Base-by-base conservation (phyloP, 2,888 invertebrate genomes). In the Miltochrista miniata region DNA sequence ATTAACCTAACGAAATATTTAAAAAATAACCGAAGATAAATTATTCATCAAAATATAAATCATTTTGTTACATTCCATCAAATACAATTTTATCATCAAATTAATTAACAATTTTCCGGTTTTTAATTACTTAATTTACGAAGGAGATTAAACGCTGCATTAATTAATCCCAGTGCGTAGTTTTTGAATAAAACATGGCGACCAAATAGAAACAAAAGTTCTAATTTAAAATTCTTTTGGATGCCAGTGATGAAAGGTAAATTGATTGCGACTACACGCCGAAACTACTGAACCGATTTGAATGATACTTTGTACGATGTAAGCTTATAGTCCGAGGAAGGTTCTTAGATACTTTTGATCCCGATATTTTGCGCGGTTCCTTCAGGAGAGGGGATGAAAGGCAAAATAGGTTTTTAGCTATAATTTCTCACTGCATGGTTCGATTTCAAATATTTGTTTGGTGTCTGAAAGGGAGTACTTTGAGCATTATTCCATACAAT, bases 221-320 rank as follows among this genome's bases (percentile, higher is more conserved):
- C 50, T 68, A 63, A 72, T 71, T 72, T 70, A 62, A 54, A 68
- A 70, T 67, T 61, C 54, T 57, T 59, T 53, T 45, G 54, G 31
- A 62, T 65, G 59, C 51, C 58, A 42, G 44, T 47, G 54, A 62
- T 57, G 65, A 62, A 59, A 64, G 60, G 54, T 51, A 44, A 52
- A 66, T 54, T 56, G 54, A 64, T 62, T 62, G 48, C 43, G 33
- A 35, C 39, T 42, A 44, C n/a, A n/a, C n/a, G n/a, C n/a, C n/a
- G n/a, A n/a, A n/a, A n/a, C n/a, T n/a, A n/a, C n/a, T n/a, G n/a
- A n/a, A n/a, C n/a, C n/a, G n/a, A n/a, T n/a, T n/a, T n/a, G n/a
- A n/a, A n/a, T n/a, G n/a, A n/a, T n/a, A n/a, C n/a, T n/a, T n/a
- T n/a, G n/a, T n/a, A n/a, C n/a, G n/a, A n/a, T n/a, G n/a, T n/a